Evolutionary conservation across 2,797 vertebrate genomes (phyloP).

Genomic region (Lagodon rhomboides): DNA sequence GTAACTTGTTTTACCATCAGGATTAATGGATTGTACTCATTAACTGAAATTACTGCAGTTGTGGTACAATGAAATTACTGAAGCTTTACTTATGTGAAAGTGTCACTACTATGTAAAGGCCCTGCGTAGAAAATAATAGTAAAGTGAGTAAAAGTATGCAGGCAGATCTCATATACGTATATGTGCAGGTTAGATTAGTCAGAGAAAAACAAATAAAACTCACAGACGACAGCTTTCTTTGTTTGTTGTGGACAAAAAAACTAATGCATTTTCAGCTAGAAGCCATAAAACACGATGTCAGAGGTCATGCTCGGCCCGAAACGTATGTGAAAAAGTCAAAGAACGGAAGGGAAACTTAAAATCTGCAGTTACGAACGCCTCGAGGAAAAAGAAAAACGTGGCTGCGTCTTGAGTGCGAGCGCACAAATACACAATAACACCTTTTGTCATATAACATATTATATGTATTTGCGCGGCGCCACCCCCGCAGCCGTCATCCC

Average conservation of each 20-base stretch:
- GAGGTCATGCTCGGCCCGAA: background rate
- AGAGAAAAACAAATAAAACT: no score
- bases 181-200: background rate
- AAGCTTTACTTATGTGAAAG: background rate
- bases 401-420: slow-evolving; percentile 8
- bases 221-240: no score
- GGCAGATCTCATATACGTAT: background rate
- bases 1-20: background rate
- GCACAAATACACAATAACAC: slow-evolving; percentile 33
- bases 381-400: slow-evolving; percentile 2
- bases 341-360: background rate
- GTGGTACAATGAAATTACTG: background rate
- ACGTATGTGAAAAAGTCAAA: background rate
- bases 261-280: no score
- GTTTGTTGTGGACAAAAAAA: no score
- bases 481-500: slow-evolving; percentile 52
- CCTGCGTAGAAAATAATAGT: background rate
- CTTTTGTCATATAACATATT: slow-evolving; percentile 38
- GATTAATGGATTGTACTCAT: background rate
- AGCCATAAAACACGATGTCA: background rate
- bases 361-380: slow-evolving; percentile 1
- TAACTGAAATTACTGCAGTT: background rate
- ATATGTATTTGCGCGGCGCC: slow-evolving; percentile 45
- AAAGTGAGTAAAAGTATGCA: background rate
- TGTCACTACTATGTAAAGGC: background rate